A percentile compares a stretch with the other conserved stretches of the same genome.
phyloP scores from a whole-genome alignment of 1,140 invertebrate genomes.

The Potamilus streckersoni region DNA sequence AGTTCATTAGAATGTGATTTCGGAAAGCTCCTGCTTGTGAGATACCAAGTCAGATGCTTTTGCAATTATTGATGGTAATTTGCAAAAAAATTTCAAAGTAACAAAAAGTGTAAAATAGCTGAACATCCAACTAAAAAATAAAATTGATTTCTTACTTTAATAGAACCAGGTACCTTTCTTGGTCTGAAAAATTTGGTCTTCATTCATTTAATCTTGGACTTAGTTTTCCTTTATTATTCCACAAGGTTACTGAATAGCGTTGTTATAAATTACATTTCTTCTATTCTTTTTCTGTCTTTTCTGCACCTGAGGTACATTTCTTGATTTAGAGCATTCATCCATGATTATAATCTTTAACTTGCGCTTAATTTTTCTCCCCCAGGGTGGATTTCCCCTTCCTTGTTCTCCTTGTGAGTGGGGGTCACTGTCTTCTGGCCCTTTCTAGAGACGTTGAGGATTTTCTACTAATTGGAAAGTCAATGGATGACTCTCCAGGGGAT shows the following conservation, averaged over 20 bases:
- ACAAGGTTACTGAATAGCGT: neutral
- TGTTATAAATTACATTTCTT: neutral
- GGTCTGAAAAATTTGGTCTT: too few species aligned
- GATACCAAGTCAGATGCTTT: too few species aligned
- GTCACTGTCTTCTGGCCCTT: slow-evolving; percentile 87
- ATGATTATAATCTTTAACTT: neutral
- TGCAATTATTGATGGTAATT: too few species aligned
- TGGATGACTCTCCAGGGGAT: slow-evolving; percentile 93
- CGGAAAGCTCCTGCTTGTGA: too few species aligned
- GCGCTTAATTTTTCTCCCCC: slow-evolving; percentile 19
- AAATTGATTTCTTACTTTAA: too few species aligned
- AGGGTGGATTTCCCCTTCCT: slow-evolving; percentile 90
- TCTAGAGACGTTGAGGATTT: slow-evolving; percentile 83
- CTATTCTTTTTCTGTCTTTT: neutral
- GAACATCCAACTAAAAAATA: too few species aligned
- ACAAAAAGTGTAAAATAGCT: too few species aligned
- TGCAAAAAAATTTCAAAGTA: too few species aligned
- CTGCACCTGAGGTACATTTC: neutral
- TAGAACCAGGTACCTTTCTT: too few species aligned
- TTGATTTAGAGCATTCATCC: too few species aligned
- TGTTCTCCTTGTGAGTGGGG: slow-evolving; percentile 86
- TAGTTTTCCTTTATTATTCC: neutral
- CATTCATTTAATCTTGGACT: neutral
- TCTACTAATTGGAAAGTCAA: slow-evolving; percentile 80
- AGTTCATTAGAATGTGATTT: too few species aligned